A percentile compares a stretch with the other conserved stretches of the same genome.
phyloP scores from a whole-genome alignment of 2,797 vertebrate species.

The Echeneis naucrates region DNA sequence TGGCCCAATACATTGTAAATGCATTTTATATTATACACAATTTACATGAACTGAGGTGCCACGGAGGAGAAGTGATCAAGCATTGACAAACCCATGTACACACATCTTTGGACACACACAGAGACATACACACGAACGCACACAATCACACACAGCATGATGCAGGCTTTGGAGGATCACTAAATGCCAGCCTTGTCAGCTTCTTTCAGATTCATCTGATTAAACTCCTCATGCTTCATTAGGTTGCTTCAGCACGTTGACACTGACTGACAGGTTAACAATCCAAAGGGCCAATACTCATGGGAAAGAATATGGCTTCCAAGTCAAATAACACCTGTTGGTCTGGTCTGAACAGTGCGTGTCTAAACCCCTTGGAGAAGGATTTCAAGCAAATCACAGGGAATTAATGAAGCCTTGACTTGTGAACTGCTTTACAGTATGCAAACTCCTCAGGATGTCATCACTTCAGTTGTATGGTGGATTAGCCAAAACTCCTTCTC shows the following conservation, averaged over 20 bases:
- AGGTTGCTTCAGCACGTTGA: slow-evolving; percentile 49
- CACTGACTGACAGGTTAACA: slow-evolving; percentile 51
- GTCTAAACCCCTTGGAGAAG: slow-evolving; percentile 25
- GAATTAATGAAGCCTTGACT: slow-evolving; percentile 46
- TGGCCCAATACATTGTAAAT: too few species aligned
- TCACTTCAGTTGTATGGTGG: slow-evolving; percentile 31
- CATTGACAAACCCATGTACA: background rate
- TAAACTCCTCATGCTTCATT: slow-evolving; percentile 67
- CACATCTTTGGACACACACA: background rate
- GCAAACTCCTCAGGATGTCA: slow-evolving; percentile 35
- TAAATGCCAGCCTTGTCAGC: slow-evolving; percentile 68
- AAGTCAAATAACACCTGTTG: slow-evolving; percentile 55
- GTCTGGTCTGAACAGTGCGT: slow-evolving; percentile 12
- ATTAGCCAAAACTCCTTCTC: slow-evolving; percentile 38
- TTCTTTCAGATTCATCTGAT: slow-evolving; percentile 58
- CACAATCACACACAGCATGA: slow-evolving; percentile 40
- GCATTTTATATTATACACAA: slow-evolving; percentile 1
- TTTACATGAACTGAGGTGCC: slow-evolving; percentile 25
- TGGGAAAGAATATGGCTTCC: slow-evolving; percentile 25
- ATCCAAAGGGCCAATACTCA: slow-evolving; percentile 38
- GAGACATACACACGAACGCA: slow-evolving; percentile 23
- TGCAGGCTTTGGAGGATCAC: slow-evolving; percentile 41
- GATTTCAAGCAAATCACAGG: slow-evolving; percentile 49
- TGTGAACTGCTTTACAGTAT: slow-evolving; percentile 9
- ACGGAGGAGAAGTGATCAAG: slow-evolving; percentile 20